phyloP scores from a whole-genome alignment of 2,888 invertebrate species.

The Hypselothyrea guttata region DNA sequence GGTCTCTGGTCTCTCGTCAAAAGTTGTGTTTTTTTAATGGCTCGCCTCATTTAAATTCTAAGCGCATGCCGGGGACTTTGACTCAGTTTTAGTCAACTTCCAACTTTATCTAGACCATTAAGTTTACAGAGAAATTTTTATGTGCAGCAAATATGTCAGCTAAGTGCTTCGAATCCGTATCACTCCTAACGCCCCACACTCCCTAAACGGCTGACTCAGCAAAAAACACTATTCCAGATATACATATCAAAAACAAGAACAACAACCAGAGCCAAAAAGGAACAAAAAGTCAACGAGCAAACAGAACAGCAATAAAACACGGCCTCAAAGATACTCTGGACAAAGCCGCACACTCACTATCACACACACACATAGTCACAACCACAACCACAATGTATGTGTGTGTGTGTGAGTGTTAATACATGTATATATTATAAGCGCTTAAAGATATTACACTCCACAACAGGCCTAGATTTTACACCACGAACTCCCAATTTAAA shows the following conservation, averaged over 20 bases:
- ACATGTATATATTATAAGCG: conserved; percentile 47
- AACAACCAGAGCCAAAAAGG: conserved; percentile 6
- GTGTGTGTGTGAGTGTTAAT: conserved; percentile 24
- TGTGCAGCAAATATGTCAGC: conserved; percentile 69
- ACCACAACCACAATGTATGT: background rate
- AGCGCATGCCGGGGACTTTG: conserved; percentile 38
- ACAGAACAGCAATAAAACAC: conserved; percentile 71
- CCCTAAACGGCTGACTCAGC: conserved; percentile 61
- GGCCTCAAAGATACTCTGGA: conserved; percentile 57
- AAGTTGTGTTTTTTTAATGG: conserved; percentile 16
- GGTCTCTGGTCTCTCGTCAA: background rate
- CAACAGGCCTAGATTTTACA: conserved; percentile 3
- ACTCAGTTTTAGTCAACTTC: conserved; percentile 21
- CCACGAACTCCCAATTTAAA: background rate
- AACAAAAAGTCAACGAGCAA: conserved; percentile 64
- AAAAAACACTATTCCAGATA: conserved; percentile 27
- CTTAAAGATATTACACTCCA: conserved; percentile 51
- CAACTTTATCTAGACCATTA: conserved; percentile 74
- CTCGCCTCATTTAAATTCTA: conserved; percentile 57
- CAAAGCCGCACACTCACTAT: conserved; percentile 27
- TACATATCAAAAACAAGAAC: conserved; percentile 4
- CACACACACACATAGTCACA: conserved; percentile 17
- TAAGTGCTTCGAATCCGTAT: conserved; percentile 59
- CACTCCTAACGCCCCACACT: conserved; percentile 55
- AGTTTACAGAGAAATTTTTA: conserved; percentile 63